These are phyloP conservation scores for Lutjanus argentimaculatus DNA, from an alignment of 2,797 vertebrate species.

Conservation along the genomic window DNA sequence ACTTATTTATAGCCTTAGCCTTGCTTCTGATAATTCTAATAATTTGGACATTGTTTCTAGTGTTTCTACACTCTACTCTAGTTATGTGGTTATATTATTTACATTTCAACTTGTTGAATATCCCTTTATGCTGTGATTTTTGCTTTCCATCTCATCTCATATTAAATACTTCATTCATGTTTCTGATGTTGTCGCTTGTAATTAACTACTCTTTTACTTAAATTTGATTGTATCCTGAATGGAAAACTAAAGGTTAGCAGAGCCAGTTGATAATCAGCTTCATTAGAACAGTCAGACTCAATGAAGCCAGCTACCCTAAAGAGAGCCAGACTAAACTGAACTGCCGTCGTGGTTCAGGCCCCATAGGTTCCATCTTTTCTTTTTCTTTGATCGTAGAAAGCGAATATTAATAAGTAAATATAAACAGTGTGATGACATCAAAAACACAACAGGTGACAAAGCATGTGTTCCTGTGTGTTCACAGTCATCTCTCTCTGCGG, in stretches of 20 bases:
- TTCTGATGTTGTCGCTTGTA: neutral
- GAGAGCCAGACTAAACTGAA: neutral
- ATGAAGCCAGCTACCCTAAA: neutral
- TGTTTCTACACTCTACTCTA: neutral
- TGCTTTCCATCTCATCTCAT: neutral
- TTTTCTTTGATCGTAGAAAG: too few relatives aligned
- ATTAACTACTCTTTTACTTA: neutral
- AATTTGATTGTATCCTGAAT: neutral
- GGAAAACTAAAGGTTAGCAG: neutral
- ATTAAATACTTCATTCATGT: neutral
- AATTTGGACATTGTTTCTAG: neutral
- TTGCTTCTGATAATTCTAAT: neutral
- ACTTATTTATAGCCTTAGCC: neutral
- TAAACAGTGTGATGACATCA: neutral
- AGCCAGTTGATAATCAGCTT: neutral
- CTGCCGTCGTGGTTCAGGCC: neutral
- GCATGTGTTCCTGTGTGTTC: slow-evolving; percentile 86
- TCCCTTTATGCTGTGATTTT: neutral
- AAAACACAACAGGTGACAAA: slow-evolving; percentile 66
- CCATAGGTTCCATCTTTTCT: neutral
- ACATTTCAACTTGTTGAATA: neutral
- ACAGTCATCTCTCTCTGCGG: slow-evolving; percentile 87
- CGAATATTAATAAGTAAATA: too few relatives aligned
- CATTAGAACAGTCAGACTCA: neutral
- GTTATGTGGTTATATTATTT: neutral